Conservation (phyloP, 2,797 vertebrate genomes). For the Melanogrammus aeglefinus region DNA sequence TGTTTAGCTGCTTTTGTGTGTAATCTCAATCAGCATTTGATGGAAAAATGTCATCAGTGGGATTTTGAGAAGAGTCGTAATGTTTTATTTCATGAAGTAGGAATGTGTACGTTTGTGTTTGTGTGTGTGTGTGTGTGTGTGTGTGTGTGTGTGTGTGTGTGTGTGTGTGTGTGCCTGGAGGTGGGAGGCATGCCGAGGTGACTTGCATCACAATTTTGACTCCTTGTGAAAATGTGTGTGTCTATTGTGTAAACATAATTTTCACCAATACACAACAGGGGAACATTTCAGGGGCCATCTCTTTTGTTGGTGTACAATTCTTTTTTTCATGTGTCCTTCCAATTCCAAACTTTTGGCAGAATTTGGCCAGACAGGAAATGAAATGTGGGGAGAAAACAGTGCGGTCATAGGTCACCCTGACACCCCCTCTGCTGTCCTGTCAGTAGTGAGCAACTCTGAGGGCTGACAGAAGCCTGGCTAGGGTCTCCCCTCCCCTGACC, state of each 20-base stretch:
- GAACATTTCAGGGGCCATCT: neutral
- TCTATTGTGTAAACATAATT: neutral
- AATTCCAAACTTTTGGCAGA: conserved; percentile 18
- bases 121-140: no score
- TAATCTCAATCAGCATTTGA: conserved; percentile 48
- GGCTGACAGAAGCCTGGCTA: conserved; percentile 49
- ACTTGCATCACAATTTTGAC: no score
- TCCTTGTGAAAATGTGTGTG: neutral
- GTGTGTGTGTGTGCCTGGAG: no score
- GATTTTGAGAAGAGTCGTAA: conserved; percentile 48
- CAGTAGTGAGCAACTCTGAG: conserved; percentile 38
- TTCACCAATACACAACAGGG: neutral
- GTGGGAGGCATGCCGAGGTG: no score
- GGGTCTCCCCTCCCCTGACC: conserved; percentile 39
- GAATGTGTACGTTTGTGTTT: conserved; percentile 14
- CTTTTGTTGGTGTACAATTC: neutral
- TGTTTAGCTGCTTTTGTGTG: conserved; percentile 37
- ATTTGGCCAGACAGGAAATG: conserved; percentile 43
- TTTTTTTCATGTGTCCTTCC: neutral
- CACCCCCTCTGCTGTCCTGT: conserved; percentile 29
- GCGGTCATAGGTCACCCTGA: conserved; percentile 26
- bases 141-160: no score
- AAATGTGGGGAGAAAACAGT: conserved; percentile 9
- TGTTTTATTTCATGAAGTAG: conserved; percentile 46
- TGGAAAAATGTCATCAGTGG: conserved; percentile 41